These are phyloP conservation scores for Nyctibius bracteatus DNA, from an alignment of 2,113 vertebrate species.

Conservation along the genomic window DNA sequence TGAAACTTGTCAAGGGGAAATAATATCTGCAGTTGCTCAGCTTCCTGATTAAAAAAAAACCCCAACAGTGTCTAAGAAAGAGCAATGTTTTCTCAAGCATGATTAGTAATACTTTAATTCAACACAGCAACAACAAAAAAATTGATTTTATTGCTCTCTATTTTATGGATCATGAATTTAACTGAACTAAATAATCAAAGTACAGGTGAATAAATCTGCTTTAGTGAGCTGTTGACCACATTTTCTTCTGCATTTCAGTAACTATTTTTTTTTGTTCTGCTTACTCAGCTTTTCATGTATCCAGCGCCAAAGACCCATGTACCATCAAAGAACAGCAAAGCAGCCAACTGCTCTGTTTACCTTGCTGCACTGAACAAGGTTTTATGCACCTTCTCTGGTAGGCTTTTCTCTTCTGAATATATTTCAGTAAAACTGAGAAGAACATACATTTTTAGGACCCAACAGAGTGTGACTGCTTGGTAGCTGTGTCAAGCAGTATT, in stretches of 20 bases:
- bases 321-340: background rate
- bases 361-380: background rate
- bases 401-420: background rate
- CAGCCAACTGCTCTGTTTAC: background rate
- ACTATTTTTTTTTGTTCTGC: conserved; percentile 7
- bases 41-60: background rate
- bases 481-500: background rate
- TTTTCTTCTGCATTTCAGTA: conserved; percentile 26
- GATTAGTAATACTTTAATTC: conserved; percentile 53
- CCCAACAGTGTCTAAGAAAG: background rate
- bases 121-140: background rate
- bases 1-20: conserved; percentile 6
- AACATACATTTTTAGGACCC: background rate
- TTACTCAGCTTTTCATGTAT: conserved; percentile 35
- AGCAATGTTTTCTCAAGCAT: conserved; percentile 24
- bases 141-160: conserved; percentile 47
- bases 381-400: background rate
- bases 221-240: conserved; percentile 32
- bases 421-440: background rate
- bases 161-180: conserved; percentile 70
- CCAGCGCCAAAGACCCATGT: background rate
- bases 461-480: background rate
- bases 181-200: conserved; percentile 50
- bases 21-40: background rate
- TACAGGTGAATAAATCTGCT: conserved; percentile 35